phyloP scores from a whole-genome alignment of 2,113 vertebrate genomes.

The Dasyurus viverrinus region DNA sequence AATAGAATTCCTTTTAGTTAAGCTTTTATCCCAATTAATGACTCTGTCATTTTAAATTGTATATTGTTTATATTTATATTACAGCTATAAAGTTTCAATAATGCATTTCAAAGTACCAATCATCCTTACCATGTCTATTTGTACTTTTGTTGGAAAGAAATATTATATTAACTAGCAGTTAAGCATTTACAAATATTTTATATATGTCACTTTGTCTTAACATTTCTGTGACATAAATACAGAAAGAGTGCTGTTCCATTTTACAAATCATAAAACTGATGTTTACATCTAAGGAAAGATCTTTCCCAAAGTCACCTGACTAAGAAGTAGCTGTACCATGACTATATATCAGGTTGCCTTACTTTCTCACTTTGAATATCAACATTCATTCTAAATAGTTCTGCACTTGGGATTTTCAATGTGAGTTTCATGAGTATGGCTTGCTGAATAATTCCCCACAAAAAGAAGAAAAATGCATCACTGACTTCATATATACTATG shows the following conservation, averaged over 20 bases:
- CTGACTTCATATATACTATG: no score
- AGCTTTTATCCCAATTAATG: not conserved
- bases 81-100: not conserved
- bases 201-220: not conserved
- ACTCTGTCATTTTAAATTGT: not conserved
- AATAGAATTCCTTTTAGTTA: not conserved
- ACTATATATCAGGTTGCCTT: not conserved
- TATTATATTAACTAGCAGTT: not conserved
- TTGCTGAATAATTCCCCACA: no score
- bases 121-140: not conserved
- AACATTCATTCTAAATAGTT: not conserved
- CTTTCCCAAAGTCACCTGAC: not conserved
- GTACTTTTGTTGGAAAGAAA: not conserved
- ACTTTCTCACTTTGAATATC: not conserved
- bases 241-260: not conserved
- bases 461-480: no score
- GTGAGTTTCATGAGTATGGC: no score
- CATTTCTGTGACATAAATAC: not conserved
- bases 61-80: no score
- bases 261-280: not conserved
- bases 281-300: not conserved
- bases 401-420: not conserved
- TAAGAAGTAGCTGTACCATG: not conserved
- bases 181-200: not conserved
- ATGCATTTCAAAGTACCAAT: not conserved